Evolutionary conservation across 2,888 invertebrate species (phyloP), one percentile per base, ranked within the genome.

Genomic region (Smittia aterrima): DNA sequence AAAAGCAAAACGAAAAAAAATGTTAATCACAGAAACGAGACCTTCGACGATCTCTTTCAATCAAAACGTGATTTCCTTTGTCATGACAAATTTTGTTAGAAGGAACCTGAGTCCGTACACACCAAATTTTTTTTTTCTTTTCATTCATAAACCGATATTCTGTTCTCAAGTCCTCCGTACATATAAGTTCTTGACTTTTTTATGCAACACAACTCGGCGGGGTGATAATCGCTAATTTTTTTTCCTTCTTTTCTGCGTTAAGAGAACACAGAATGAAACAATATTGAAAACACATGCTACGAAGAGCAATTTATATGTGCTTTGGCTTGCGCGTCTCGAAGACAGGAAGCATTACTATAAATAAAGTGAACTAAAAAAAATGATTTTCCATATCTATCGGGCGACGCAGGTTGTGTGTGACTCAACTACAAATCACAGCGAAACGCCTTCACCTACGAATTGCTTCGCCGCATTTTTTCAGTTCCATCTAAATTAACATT

Each of bases 1-100:
- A 58, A 58, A 58, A 9, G 20, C 3, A 11, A 58, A 20, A 9
- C 18, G 58, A 58, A 22, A 22, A 47, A 13, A 13, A 47, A 13
- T 16, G n/a, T 47, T 18, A 47, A 18, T 16, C 53, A 47, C 38
- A 38, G n/a, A 47, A 9, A 3, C 18, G 18, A 58, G 20, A 58
- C 18, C 22, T 22, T 58, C 22, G 20, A 20, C 58, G 16, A 47
- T 47, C 47, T 47, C 18, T 58, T 22, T 58, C 58, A 58, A 58
- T 58, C 58, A 68, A 70, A 54, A 70, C 70, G 70, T 70, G 70
- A 54, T 70, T 70, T 70, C 70, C 70, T 70, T 70, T 70, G 20
- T 47, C n/a, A 47, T 47, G 47, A 47, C 16, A 16, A 47, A 47
- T n/a, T 47, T n/a, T 47, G 4, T 47, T 16, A 6, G 16, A n/a